Conservation (phyloP, 1,140 invertebrate genomes). For the Solenopsis fugax region DNA sequence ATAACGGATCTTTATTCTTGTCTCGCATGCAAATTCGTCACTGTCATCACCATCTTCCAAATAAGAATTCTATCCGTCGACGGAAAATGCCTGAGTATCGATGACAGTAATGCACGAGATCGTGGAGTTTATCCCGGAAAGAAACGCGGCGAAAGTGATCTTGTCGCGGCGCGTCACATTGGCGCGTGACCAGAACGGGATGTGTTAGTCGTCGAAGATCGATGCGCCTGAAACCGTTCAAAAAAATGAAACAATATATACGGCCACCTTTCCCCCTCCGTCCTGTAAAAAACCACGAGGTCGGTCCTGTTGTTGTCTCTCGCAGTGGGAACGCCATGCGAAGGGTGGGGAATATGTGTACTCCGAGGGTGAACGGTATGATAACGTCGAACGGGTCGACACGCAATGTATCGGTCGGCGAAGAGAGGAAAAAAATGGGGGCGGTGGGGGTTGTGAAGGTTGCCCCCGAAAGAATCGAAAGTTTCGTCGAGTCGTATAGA, state of each 20-base stretch:
- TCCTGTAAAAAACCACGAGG: constrained; percentile 74
- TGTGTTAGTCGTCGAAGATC: constrained; percentile 69
- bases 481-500: constrained; percentile 63
- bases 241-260: constrained; percentile 71
- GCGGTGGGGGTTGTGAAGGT: constrained; percentile 72
- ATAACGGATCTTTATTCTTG: not conserved
- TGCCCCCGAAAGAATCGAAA: constrained; percentile 79
- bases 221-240: constrained; percentile 60
- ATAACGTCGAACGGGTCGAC: constrained; percentile 76
- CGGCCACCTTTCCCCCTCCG: constrained; percentile 49
- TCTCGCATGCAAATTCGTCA: not conserved
- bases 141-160: constrained; percentile 72
- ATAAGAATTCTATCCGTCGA: not conserved
- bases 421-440: constrained; percentile 71
- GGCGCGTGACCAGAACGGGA: constrained; percentile 36
- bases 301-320: constrained; percentile 74
- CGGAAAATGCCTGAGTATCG: not conserved
- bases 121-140: constrained; percentile 21
- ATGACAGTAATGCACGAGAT: not conserved
- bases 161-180: constrained; percentile 61
- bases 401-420: constrained; percentile 74
- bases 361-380: constrained; percentile 74
- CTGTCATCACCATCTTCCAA: not conserved
- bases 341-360: constrained; percentile 73
- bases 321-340: constrained; percentile 67